Base-by-base conservation (phyloP, 2,113 vertebrate genomes). In the Rafetus swinhoei region DNA sequence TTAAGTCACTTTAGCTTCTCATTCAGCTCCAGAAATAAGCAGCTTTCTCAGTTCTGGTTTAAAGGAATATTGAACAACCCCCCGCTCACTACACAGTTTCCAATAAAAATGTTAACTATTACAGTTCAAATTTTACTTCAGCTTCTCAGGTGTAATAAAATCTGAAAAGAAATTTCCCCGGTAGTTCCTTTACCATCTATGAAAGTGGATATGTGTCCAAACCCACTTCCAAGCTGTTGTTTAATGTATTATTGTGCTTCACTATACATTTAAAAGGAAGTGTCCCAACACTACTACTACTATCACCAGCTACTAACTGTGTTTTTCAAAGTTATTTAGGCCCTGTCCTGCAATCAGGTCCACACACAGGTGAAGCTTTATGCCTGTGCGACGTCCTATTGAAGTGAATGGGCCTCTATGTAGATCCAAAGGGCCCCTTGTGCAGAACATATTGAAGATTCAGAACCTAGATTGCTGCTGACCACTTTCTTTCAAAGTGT, bases 21-120 rank as follows among this genome's bases (percentile, higher is more conserved):
- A 0, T 39, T 35, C 0, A 0, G n/a, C 27, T 24, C 0, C 0
- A 87, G 32, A 16, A 91, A 84, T 91, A 90, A 94, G 89, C 93
- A 93, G 45, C 69, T 90, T 92, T 56, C 84, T 95, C 54, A 88
- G 88, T 77, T 88, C 92, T 79, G 54, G 50, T 79, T 88, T 86
- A 85, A 92, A 84, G 69, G 76, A 76, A 27, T 13, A 62, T 57
- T 50, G 91, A 94, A 35, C n/a, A 72, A 21, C n/a, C 65, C 45
- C n/a, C 65, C 1, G 18, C 65, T 72, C n/a, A 5, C n/a, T 72
- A 72, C 19, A 72, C 35, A 35, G 35, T 35, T 72, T 35, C 14
- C n/a, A 72, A 9, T 72, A 72, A 72, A 35, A 72, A 72, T 72
- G 18, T 35, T 32, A 19, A 35, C 8, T 72, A 72, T 72, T 72